Percentiles rank a stretch among this genome's conserved stretches.
Conservation (phyloP, 1,140 invertebrate species). For the Steinernema feltiae region DNA sequence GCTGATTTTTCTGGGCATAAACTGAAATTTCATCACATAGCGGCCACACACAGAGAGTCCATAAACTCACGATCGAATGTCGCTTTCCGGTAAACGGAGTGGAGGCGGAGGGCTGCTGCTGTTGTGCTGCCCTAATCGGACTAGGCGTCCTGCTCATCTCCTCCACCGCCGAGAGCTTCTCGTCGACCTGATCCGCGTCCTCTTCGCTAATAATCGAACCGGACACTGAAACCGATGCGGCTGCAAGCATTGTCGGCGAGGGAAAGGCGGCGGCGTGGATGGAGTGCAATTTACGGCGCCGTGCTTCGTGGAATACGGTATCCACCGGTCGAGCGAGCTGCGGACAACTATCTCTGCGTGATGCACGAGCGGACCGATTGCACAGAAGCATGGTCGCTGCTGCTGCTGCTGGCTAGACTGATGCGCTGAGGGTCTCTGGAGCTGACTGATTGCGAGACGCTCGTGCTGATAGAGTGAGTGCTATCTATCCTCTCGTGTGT, state of each 20-base stretch:
- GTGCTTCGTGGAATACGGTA: slow-evolving; percentile 23
- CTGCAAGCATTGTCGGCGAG: no score
- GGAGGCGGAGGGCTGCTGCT: slow-evolving; percentile 13
- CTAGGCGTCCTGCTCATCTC: background rate
- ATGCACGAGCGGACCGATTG: background rate
- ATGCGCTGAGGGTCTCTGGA: background rate
- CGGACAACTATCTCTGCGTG: background rate
- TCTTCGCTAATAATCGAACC: background rate
- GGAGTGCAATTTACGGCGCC: background rate
- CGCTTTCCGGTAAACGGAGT: slow-evolving; percentile 16
- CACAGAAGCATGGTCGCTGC: background rate
- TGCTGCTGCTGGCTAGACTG: background rate
- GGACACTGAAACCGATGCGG: slow-evolving; percentile 2
- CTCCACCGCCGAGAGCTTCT: background rate
- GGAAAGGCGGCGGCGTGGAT: no score
- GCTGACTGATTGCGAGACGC: background rate
- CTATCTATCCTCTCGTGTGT: no score
- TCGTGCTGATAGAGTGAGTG: background rate
- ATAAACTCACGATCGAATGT: slow-evolving; percentile 42
- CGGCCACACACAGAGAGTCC: no score
- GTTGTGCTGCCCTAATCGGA: background rate
- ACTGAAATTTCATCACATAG: no score
- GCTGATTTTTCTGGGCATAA: slow-evolving; percentile 40
- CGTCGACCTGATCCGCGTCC: background rate
- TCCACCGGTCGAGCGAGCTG: background rate